Percentiles rank a stretch among this genome's conserved stretches.
Conservation (phyloP, 2,888 invertebrate genomes). For the Cephus runcator region DNA sequence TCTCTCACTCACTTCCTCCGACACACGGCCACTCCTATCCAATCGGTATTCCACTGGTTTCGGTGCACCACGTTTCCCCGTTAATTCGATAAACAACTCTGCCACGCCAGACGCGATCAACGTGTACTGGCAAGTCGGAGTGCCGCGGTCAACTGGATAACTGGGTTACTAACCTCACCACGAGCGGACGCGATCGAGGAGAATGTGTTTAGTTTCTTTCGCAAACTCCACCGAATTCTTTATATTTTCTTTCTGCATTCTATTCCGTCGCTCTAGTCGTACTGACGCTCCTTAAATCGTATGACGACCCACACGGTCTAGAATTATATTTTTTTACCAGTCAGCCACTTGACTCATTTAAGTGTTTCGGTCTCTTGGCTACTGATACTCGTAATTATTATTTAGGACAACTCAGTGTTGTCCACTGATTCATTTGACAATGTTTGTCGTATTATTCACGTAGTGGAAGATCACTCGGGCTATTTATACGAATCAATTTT, state of each 20-base stretch:
- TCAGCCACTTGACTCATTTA: not conserved
- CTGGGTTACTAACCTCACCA: constrained; percentile 36
- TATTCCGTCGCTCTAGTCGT: not conserved
- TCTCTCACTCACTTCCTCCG: not conserved
- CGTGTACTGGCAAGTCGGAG: constrained; percentile 14
- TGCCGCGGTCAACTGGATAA: constrained; percentile 27
- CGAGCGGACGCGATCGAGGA: constrained; percentile 13
- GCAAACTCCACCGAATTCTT: not conserved
- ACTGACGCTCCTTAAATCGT: not conserved
- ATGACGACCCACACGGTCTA: not conserved
- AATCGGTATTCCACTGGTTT: constrained; percentile 3
- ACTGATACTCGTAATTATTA: not conserved
- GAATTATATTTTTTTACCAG: not conserved
- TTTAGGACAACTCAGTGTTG: not conserved
- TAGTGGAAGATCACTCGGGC: not conserved
- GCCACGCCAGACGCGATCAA: constrained; percentile 3
- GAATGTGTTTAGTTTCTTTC: constrained; percentile 12
- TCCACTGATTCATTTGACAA: not conserved
- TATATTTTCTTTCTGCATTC: not conserved
- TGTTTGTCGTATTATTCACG: not conserved
- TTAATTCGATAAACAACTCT: not conserved
- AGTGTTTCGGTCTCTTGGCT: not conserved
- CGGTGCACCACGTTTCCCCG: not conserved
- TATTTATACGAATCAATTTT: not conserved
- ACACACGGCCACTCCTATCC: not conserved